Evolutionary conservation across 1,140 invertebrate genomes (phyloP), one percentile per base, ranked within the genome.

Genomic region (Pristionchus pacificus): DNA sequence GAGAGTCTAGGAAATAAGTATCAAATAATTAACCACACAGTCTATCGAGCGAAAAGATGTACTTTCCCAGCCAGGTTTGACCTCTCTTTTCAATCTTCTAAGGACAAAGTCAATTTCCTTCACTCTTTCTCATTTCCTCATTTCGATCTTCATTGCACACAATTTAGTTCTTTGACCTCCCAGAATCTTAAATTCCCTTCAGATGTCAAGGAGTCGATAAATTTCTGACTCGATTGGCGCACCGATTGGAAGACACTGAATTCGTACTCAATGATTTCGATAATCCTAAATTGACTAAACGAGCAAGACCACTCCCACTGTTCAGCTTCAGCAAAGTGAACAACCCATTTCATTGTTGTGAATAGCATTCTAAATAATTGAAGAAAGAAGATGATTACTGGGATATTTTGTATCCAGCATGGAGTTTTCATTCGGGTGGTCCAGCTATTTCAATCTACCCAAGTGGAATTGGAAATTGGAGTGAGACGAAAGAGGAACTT

Each of bases 301-400:
- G n/a, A n/a, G n/a, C n/a, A n/a, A n/a, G n/a, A n/a, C n/a, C n/a
- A n/a, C n/a, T n/a, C n/a, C n/a, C n/a, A n/a, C n/a, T n/a, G n/a
- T n/a, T n/a, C n/a, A n/a, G 38, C 6, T 19, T 19, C 38, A 49
- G 6, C 6, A 49, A 19, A 49, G 38, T 49, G 38, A 19, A 10
- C 38, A 6, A 58, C 65, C 38, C 14, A 57, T 59, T 58, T 38
- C 13, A 15, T 19, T 30, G 24, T 59, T 61, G 2, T 33, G 63
- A 19, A 27, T 59, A n/a, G n/a, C 15, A 38, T 67, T 2, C 15
- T 33, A 27, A 19, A 38, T 27, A 61, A 15, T 30, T 67, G n/a
- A 10, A 59, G 19, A 38, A 65, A 29, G 24, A 65, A 25, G 63
- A 24, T 29, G 63, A 29, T 2, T 61, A 61, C n/a, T 30, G 60